Percentiles rank a stretch among this genome's conserved stretches.
Conservation (phyloP, 2,113 vertebrate species). For the Tragelaphus strepsiceros region DNA sequence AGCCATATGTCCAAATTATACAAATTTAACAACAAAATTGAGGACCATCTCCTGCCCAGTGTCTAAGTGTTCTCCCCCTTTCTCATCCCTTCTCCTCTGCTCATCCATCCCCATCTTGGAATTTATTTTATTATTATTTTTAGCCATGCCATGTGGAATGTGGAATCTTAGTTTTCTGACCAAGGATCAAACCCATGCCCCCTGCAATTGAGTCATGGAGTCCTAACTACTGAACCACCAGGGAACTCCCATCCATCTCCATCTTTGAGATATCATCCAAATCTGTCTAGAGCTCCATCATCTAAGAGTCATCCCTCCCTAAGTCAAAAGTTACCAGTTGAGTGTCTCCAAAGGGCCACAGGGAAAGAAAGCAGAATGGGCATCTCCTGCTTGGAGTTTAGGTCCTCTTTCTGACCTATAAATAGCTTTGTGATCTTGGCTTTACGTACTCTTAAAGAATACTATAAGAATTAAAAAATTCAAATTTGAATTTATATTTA, state of each 20-base stretch:
- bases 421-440: not conserved
- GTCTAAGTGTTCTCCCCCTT: not conserved
- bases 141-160: not conserved
- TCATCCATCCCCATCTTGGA: not conserved
- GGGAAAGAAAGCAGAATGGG: accelerated
- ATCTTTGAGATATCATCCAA: not conserved
- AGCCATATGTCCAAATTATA: accelerated
- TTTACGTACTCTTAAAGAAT: not conserved
- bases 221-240: not conserved
- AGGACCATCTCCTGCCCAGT: accelerated
- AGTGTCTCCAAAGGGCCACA: not conserved
- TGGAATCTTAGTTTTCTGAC: not conserved
- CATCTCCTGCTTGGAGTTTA: not conserved
- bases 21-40: not conserved
- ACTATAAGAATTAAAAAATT: not conserved
- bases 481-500: not conserved
- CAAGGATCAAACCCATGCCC: not conserved
- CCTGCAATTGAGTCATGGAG: not conserved
- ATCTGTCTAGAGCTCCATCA: accelerated
- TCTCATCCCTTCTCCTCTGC: not conserved
- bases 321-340: too few species aligned
- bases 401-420: not conserved
- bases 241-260: not conserved
- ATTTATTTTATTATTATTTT: not conserved
- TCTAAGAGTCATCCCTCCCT: not conserved